Percentiles rank a stretch among this genome's conserved stretches.
phyloP scores from a whole-genome alignment of 2,113 vertebrate species.

The Pelodiscus sinensis region DNA sequence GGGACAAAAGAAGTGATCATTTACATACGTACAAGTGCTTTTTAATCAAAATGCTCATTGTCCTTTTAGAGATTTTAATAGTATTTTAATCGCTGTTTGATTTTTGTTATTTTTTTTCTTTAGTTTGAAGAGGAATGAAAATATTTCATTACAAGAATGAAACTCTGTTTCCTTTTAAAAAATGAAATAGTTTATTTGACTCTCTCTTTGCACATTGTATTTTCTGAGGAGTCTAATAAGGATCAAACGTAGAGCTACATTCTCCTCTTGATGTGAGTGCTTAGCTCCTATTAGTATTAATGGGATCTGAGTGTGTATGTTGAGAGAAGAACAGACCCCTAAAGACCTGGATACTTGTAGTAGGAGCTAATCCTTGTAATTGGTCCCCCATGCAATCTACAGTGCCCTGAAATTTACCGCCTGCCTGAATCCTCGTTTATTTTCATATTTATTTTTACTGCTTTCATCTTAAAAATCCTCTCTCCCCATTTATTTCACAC shows the following conservation, averaged over 20 bases:
- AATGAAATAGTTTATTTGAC: not conserved
- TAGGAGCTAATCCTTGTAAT: fast-evolving
- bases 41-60: slow-evolving; percentile 66
- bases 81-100: slow-evolving; percentile 54
- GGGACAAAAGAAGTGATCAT: slow-evolving; percentile 65
- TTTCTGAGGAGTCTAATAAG: not conserved
- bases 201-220: not conserved
- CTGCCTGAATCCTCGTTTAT: not conserved
- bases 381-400: not conserved
- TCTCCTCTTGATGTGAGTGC: not conserved
- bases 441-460: not conserved
- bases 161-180: not conserved
- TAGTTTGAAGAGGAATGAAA: slow-evolving; percentile 6
- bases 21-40: slow-evolving; percentile 59
- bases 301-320: fast-evolving
- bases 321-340: not conserved
- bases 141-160: slow-evolving; percentile 41
- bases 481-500: not conserved
- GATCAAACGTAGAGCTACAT: not conserved
- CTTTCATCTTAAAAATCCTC: not conserved
- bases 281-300: not conserved
- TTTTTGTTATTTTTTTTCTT: not conserved
- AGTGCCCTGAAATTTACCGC: not conserved
- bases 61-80: slow-evolving; percentile 49
- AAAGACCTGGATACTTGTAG: not conserved